Evolutionary conservation across 2,113 vertebrate species (phyloP).

Genomic region (Danio rerio): GRCz12tu NC_133192.1:54627001-54627500

Average conservation of each 20-base stretch:
- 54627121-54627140: constrained; percentile 14
- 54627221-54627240: constrained; percentile 21
- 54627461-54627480: too few relatives aligned
- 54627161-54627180: background rate
- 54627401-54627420: too few relatives aligned
- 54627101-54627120: constrained; percentile 44
- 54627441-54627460: too few relatives aligned
- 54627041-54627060: constrained; percentile 26
- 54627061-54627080: constrained; percentile 14
- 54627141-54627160: background rate
- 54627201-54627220: too few relatives aligned
- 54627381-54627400: background rate
- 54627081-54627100: constrained; percentile 35
- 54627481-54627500: too few relatives aligned
- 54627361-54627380: background rate
- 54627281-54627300: constrained; percentile 14
- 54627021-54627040: constrained; percentile 48
- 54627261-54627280: background rate
- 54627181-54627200: too few relatives aligned
- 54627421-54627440: too few relatives aligned
- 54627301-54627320: background rate
- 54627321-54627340: too few relatives aligned
- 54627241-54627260: constrained; percentile 20
- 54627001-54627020: constrained; percentile 34
- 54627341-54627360: background rate